These are phyloP conservation scores for Zapus hudsonius DNA, from an alignment of 2,113 vertebrate species.

Conservation along the genomic window DNA sequence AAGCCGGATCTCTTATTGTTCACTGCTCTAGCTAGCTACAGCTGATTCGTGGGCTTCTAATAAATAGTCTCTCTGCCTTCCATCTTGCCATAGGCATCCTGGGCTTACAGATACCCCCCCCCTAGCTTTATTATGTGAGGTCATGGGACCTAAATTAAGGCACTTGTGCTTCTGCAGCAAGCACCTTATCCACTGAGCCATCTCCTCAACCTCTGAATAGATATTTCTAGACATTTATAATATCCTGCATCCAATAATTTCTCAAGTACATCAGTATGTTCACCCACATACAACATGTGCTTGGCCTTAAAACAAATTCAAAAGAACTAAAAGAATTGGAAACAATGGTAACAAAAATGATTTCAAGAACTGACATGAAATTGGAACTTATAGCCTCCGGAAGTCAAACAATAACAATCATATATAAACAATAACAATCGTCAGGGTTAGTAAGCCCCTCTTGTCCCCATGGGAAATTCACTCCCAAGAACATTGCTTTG, in stretches of 20 bases:
- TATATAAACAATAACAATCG: neutral
- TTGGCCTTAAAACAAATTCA: conserved; percentile 1
- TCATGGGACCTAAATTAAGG: no score
- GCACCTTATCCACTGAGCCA: no score
- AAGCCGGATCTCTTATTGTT: no score
- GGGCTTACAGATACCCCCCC: no score
- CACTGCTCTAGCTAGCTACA: no score
- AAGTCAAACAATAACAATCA: neutral
- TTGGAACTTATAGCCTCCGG: conserved; percentile 12
- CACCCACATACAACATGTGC: neutral
- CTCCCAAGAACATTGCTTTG: neutral
- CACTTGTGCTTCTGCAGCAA: no score
- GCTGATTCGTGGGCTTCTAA: no score
- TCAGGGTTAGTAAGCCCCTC: neutral
- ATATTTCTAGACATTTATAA: conserved; percentile 30
- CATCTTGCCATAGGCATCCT: no score
- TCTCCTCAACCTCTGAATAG: neutral
- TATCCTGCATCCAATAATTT: conserved; percentile 12
- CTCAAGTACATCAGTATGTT: conserved; percentile 13
- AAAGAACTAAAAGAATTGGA: conserved; percentile 25
- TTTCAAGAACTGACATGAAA: neutral
- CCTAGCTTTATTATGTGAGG: no score
- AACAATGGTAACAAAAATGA: neutral
- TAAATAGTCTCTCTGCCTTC: no score
- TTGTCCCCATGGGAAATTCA: neutral